Evolutionary conservation across 2,113 vertebrate genomes (phyloP).

Genomic region (Passer domesticus): DNA sequence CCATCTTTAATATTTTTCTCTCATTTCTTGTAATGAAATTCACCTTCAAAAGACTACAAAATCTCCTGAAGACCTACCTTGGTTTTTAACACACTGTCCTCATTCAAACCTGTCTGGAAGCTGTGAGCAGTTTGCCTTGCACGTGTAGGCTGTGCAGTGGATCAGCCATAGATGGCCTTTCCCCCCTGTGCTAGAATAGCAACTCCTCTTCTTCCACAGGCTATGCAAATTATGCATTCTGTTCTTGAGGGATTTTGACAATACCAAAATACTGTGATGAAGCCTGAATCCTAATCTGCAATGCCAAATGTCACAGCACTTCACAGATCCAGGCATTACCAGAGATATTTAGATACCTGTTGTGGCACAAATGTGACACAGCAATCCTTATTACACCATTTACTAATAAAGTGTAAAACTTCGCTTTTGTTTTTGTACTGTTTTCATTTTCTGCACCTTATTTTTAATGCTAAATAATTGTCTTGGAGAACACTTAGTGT

Average conservation of each 20-base stretch:
- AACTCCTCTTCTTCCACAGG: background rate
- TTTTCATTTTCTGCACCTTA: background rate
- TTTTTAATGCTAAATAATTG: background rate
- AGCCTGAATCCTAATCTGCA: background rate
- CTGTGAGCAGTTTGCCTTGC: background rate
- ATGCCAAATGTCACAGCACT: background rate
- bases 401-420: background rate
- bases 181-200: background rate
- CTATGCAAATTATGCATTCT: background rate
- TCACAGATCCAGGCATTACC: background rate
- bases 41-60: background rate
- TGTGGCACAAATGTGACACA: background rate
- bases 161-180: background rate
- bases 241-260: background rate
- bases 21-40: background rate
- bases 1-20: background rate
- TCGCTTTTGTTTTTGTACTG: background rate
- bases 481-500: background rate
- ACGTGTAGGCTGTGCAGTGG: background rate
- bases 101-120: background rate
- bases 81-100: background rate
- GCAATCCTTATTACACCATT: background rate
- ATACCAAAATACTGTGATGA: background rate
- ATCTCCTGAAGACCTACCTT: background rate
- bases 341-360: background rate